Evolutionary conservation across 1,140 invertebrate genomes (phyloP).

Genomic region (Ceratina japonica): DNA sequence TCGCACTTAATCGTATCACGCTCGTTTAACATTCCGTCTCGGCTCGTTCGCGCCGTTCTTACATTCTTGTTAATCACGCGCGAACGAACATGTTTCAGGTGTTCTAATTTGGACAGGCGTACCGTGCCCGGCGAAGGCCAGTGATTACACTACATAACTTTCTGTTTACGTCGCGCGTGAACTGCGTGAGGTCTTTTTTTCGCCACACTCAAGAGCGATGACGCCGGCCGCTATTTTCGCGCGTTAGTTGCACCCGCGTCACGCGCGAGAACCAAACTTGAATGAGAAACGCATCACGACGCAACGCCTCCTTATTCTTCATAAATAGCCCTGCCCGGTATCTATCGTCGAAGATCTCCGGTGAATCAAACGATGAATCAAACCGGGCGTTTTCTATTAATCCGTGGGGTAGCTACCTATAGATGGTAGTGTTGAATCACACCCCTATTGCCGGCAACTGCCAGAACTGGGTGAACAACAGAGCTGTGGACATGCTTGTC

Average conservation of each 20-base stretch:
- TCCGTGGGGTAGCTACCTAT: background rate
- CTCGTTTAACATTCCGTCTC: conserved; percentile 13
- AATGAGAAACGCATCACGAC: conserved; percentile 57
- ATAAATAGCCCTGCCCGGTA: conserved; percentile 35
- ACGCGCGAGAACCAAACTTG: conserved; percentile 19
- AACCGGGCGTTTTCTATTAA: background rate
- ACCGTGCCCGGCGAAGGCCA: conserved; percentile 8
- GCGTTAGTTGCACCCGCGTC: conserved; percentile 44
- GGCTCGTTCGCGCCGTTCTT: background rate
- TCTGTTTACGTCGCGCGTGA: conserved; percentile 13
- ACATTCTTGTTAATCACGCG: conserved; percentile 33
- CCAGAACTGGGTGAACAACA: background rate
- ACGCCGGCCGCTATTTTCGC: conserved; percentile 59
- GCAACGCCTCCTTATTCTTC: conserved; percentile 55
- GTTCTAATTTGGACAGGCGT: conserved; percentile 31
- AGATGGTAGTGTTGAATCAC: conserved; percentile 19
- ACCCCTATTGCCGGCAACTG: background rate
- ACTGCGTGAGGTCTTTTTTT: conserved; percentile 29
- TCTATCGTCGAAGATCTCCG: conserved; percentile 22
- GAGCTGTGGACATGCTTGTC: no score
- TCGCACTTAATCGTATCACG: background rate
- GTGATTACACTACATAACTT: conserved; percentile 6
- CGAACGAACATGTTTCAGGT: conserved; percentile 23
- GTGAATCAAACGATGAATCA: conserved; percentile 41
- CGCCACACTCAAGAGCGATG: conserved; percentile 22